A percentile compares a stretch with the other conserved stretches of the same genome.
phyloP scores from a whole-genome alignment of 2,113 vertebrate species.

The Heterocephalus glaber region DNA sequence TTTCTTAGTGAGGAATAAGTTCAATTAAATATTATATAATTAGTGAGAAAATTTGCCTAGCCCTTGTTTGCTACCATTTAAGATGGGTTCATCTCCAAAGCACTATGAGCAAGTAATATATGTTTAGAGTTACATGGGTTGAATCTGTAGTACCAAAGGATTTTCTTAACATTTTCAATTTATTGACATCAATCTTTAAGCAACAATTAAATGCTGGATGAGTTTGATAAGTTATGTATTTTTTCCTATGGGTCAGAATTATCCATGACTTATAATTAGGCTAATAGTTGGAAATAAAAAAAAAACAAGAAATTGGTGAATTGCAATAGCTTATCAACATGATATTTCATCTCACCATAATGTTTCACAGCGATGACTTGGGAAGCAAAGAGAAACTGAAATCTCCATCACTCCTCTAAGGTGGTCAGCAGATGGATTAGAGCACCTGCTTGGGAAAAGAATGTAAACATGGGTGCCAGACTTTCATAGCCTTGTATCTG shows the following conservation, averaged over 20 bases:
- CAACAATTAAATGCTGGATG: conserved; percentile 23
- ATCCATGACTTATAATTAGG: not conserved
- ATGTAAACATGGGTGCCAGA: not conserved
- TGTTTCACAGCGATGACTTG: not conserved
- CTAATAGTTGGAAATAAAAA: not conserved
- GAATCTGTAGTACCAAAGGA: not conserved
- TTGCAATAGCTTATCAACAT: not conserved
- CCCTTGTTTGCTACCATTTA: not conserved
- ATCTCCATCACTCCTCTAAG: not conserved
- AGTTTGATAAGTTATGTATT: not conserved
- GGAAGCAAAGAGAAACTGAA: not conserved
- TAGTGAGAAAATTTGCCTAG: not conserved
- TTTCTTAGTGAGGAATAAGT: not conserved
- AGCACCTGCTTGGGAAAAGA: not conserved
- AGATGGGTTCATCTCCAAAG: not conserved
- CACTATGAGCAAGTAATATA: not conserved
- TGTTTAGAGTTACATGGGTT: not conserved
- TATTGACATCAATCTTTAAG: not conserved
- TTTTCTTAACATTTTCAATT: not conserved
- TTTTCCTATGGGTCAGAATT: not conserved
- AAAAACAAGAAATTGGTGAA: not conserved
- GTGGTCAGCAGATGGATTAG: not conserved
- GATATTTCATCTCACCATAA: not conserved
- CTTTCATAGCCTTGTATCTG: not conserved
- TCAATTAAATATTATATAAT: not conserved